These are phyloP conservation scores for Lacanobia oleracea DNA, from an alignment of 2,888 invertebrate genomes.

Conservation along the genomic window DNA sequence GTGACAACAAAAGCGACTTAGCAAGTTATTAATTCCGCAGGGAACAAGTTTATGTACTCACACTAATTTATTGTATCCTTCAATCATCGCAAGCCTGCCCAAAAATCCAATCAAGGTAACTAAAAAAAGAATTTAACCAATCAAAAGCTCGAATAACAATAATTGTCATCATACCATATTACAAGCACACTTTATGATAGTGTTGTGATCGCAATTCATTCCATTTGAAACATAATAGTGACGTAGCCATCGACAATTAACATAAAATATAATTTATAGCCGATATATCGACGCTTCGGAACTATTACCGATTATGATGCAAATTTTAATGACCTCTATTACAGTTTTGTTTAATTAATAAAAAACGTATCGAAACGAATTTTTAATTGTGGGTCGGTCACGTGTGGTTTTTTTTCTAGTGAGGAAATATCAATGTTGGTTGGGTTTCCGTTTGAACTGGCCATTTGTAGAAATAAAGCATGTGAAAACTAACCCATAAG, in stretches of 20 bases:
- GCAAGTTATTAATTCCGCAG: background rate
- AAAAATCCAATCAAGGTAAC: conserved; percentile 13
- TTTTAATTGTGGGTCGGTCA: conserved; percentile 17
- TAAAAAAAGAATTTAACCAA: conserved; percentile 32
- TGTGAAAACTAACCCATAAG: background rate
- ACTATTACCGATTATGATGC: conserved; percentile 61
- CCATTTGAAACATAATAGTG: conserved; percentile 55
- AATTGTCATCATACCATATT: conserved; percentile 42
- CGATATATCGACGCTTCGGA: conserved; percentile 53
- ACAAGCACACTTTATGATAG: conserved; percentile 42
- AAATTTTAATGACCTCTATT: conserved; percentile 59
- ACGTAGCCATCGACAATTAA: conserved; percentile 56
- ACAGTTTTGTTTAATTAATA: conserved; percentile 62
- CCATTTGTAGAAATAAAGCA: background rate
- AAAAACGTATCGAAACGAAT: conserved; percentile 51
- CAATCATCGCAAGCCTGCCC: conserved; percentile 1
- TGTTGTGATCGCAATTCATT: conserved; percentile 59
- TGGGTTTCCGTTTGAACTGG: background rate
- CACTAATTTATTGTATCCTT: background rate
- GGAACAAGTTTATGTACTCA: conserved; percentile 3
- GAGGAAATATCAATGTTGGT: conserved; percentile 17
- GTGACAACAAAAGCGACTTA: background rate
- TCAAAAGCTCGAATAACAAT: conserved; percentile 33
- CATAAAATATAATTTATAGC: conserved; percentile 64
- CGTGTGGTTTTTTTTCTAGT: conserved; percentile 4